Base-by-base conservation (phyloP, 2,797 vertebrate genomes). In the Natrix natrix region DNA sequence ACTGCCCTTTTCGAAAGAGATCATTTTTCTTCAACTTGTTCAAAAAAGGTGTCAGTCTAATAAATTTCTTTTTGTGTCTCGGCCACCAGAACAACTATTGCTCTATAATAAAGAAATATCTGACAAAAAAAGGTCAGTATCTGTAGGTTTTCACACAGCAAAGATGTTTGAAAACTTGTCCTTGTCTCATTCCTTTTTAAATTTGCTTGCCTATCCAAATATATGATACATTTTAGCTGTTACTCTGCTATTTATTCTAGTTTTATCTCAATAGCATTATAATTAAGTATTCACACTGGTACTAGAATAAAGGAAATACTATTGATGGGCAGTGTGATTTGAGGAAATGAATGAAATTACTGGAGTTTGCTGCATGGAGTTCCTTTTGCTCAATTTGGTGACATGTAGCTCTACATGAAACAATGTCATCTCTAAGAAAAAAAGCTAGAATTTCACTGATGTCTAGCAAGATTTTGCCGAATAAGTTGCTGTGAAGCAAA, bases 111-210 rank as follows among this genome's bases (percentile, higher is more conserved):
- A 56, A 91, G 26, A 61, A 88, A 74, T 92, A 91, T 91, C 86
- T 88, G 32, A 83, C 88, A 92, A 94, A 89, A 89, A 89, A 26
- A 28, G 61, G 55, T 22, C 32, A 55, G 8, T 93, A 90, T 60
- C 95, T 94, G 55, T 90, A 93, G 7, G 61, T 94, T 94, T 95
- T 52, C 88, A 89, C 55, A 37, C 1, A 88, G 16, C 56, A 32
- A 0, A 7, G 17, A 43, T 63, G 43, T 8, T 0, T 43, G 26
- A 28, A 28, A 28, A 32, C 12, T 55, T n/a, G 37, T 8, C 17
- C 69, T 78, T 83, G 24, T 48, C 14, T 13, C 7, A 57, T 20
- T 20, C 16, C 59, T 54, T 66, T 87, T 63, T 16, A 66, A 61
- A 87, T 10, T 20, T 32, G 61, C 13, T 43, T 59, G 55, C 32